Percentiles rank a stretch among this genome's conserved stretches.
Evolutionary conservation across 23 tunicate genomes (phyloP).

Genomic region (Ascidia mentula): DNA sequence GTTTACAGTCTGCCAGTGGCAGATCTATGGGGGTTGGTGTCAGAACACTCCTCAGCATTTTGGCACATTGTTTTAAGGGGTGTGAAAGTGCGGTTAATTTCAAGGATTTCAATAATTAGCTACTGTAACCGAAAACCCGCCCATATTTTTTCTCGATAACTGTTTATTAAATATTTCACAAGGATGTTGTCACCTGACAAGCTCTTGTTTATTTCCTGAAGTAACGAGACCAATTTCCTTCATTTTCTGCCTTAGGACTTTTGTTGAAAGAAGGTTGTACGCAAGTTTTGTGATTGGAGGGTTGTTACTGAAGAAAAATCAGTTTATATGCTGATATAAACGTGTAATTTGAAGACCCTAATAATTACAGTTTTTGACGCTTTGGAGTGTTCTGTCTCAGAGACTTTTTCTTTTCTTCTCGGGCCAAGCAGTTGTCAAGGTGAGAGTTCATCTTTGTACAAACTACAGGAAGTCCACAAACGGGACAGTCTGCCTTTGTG

Average conservation of each 20-base stretch:
- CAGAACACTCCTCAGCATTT: too few relatives aligned
- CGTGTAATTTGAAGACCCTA: neutral
- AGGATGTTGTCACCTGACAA: slow-evolving; percentile 20
- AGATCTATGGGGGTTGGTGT: too few relatives aligned
- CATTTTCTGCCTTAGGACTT: slow-evolving; percentile 28
- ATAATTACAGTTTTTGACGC: slow-evolving; percentile 14
- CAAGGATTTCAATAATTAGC: too few relatives aligned
- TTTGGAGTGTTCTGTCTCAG: slow-evolving; percentile 46
- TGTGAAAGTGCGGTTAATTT: too few relatives aligned
- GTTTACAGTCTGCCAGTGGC: too few relatives aligned
- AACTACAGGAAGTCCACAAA: slow-evolving; percentile 28
- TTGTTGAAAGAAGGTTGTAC: slow-evolving; percentile 29
- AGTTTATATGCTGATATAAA: neutral
- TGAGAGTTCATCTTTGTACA: slow-evolving; percentile 22
- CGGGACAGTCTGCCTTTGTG: slow-evolving; percentile 27
- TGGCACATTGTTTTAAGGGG: too few relatives aligned
- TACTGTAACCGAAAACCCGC: too few relatives aligned
- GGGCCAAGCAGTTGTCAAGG: slow-evolving; percentile 40
- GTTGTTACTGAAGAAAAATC: neutral
- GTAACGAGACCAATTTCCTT: slow-evolving; percentile 44
- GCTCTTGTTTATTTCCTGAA: slow-evolving; percentile 34
- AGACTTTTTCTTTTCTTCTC: slow-evolving; percentile 44
- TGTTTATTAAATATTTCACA: too few relatives aligned
- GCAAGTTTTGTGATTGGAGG: slow-evolving; percentile 14
- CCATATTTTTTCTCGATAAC: too few relatives aligned